Evolutionary conservation across 1,140 invertebrate genomes (phyloP).

Genomic region (Drosophila albomicans): DNA sequence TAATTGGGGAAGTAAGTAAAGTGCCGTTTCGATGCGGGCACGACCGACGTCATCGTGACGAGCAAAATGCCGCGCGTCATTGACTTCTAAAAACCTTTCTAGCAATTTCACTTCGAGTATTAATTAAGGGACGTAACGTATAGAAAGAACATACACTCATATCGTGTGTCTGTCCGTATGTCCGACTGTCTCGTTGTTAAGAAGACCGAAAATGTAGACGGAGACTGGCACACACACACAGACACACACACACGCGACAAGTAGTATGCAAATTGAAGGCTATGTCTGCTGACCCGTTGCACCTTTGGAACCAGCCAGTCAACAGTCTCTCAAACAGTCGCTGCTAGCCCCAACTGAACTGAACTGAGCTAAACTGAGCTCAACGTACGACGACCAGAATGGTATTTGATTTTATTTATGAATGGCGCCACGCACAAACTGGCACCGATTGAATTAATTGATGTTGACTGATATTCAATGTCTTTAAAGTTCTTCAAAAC

Average conservation of each 20-base stretch:
- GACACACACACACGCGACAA: neutral
- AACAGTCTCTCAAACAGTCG: slow-evolving; percentile 16
- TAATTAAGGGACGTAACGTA: slow-evolving; percentile 48
- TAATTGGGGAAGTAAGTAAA: slow-evolving; percentile 26
- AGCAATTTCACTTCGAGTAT: slow-evolving; percentile 48
- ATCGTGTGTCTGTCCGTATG: slow-evolving; percentile 7
- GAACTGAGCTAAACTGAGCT: neutral
- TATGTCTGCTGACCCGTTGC: slow-evolving; percentile 35
- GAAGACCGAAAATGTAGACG: slow-evolving; percentile 26
- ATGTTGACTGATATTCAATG: slow-evolving; percentile 41
- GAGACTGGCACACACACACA: neutral
- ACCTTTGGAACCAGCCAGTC: slow-evolving; percentile 31
- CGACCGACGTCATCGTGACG: slow-evolving; percentile 41
- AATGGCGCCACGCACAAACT: slow-evolving; percentile 75
- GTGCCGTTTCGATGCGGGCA: slow-evolving; percentile 13
- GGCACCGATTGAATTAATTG: slow-evolving; percentile 68
- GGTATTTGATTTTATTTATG: slow-evolving; percentile 60
- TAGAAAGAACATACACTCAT: too few species aligned
- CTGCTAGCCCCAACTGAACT: neutral
- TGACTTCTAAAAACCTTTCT: slow-evolving; percentile 48
- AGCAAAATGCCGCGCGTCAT: slow-evolving; percentile 29
- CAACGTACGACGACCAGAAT: slow-evolving; percentile 8
- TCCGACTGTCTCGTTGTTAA: neutral
- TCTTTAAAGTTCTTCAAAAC: slow-evolving; percentile 68
- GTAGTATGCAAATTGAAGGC: slow-evolving; percentile 40